Evolutionary conservation across 2,888 invertebrate species (phyloP), one percentile per base, ranked within the genome.

Genomic region (Brenthis daphne): DNA sequence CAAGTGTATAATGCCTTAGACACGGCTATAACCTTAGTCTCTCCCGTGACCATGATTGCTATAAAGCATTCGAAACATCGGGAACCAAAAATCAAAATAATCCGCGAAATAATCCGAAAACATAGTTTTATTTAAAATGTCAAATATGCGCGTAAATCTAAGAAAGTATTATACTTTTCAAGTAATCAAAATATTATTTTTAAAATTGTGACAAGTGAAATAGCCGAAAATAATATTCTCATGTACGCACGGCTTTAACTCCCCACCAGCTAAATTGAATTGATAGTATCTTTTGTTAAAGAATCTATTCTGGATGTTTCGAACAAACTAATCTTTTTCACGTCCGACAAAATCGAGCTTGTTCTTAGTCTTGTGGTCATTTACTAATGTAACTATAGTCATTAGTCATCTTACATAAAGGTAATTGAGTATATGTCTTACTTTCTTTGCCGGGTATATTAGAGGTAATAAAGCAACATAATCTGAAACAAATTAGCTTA

Each of bases 261-360:
- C 77, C 78, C 78, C 75, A 76, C 73, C 74, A 79, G 82, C 77
- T 76, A 80, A 24, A 72, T 80, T 73, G 79, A 77, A 86, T 86
- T 85, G 86, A 86, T 85, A 84, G 84, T 77, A 80, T 81, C 82
- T 86, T 86, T 90, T 88, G 87, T 87, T 79, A 79, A 77, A 82
- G 80, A 84, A 79, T 84, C 82, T 84, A 85, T 86, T 80, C 11
- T 57, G 6, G 77, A 82, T 82, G 82, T 85, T 85, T 81, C 81
- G 77, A 78, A 78, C 79, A 82, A 84, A 84, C 80, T 86, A 85
- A 85, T 85, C 85, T 88, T 87, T 85, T 89, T 91, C 88, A 86
- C 84, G 82, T 83, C 77, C 70, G 77, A 85, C 87, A 86, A 81
- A 82, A 78, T 75, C 76, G 76, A 77, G 83, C 84, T 85, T 86